phyloP scores from a whole-genome alignment of 2,113 vertebrate genomes.

The Micronycteris hirsuta region DNA sequence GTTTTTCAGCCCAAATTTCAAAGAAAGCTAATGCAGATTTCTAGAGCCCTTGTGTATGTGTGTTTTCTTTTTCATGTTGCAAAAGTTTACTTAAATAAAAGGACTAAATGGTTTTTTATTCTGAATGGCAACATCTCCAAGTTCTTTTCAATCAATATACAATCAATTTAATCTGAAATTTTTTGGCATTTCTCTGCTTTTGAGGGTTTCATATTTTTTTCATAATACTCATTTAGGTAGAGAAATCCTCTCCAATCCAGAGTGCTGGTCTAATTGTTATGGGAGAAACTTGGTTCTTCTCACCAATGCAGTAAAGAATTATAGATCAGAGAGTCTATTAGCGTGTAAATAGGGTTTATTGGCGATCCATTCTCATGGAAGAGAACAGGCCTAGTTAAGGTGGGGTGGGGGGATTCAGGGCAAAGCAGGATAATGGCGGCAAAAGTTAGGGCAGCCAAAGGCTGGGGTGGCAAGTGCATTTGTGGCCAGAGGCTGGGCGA shows the following conservation, averaged over 20 bases:
- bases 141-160: not conserved
- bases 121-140: not conserved
- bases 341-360: no score
- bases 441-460: no score
- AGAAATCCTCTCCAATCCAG: not conserved
- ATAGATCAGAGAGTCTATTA: no score
- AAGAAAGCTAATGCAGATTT: not conserved
- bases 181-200: not conserved
- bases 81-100: not conserved
- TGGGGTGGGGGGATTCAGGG: no score
- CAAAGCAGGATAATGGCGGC: no score
- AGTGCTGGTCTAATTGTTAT: not conserved
- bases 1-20: not conserved
- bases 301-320: no score
- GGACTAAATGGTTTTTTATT: not conserved
- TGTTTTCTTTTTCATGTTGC: not conserved
- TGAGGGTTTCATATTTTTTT: not conserved
- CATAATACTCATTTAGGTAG: not conserved
- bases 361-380: no score
- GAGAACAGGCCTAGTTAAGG: no score
- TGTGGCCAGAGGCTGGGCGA: no score
- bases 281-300: no score
- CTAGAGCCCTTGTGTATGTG: not conserved
- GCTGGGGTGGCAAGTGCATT: no score
- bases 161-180: slow-evolving; percentile 2